These are phyloP conservation scores for Tamias sibiricus DNA, from an alignment of 2,113 vertebrate genomes.

Conservation along the genomic window DNA sequence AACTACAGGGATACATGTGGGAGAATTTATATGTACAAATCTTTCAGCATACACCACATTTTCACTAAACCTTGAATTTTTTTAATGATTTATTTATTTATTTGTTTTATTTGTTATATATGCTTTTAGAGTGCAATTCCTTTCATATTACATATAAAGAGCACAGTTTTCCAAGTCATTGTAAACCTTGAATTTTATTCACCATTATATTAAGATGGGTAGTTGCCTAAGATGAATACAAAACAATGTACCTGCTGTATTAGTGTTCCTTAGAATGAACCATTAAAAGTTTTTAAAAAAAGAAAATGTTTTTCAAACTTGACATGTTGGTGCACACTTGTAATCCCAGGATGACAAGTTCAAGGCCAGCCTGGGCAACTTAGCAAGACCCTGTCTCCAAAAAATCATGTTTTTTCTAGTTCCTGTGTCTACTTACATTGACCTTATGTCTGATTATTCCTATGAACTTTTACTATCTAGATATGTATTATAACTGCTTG, in stretches of 20 bases:
- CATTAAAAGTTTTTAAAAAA: background rate
- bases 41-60: background rate
- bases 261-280: background rate
- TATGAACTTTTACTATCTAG: background rate
- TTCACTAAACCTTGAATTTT: slow-evolving; percentile 36
- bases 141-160: no score
- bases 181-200: slow-evolving; percentile 13
- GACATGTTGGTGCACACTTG: background rate
- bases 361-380: background rate
- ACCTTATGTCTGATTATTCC: background rate
- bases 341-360: background rate
- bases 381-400: background rate
- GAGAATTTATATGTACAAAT: background rate
- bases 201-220: background rate
- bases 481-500: background rate
- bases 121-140: no score
- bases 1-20: background rate
- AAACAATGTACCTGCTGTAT: background rate
- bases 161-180: no score
- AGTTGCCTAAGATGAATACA: background rate
- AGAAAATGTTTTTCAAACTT: background rate
- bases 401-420: background rate
- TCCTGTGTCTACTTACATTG: background rate
- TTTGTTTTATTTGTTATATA: no score
- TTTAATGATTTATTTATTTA: no score